Evolutionary conservation across 2,113 vertebrate genomes (phyloP).

Genomic region (Bettongia penicillata): DNA sequence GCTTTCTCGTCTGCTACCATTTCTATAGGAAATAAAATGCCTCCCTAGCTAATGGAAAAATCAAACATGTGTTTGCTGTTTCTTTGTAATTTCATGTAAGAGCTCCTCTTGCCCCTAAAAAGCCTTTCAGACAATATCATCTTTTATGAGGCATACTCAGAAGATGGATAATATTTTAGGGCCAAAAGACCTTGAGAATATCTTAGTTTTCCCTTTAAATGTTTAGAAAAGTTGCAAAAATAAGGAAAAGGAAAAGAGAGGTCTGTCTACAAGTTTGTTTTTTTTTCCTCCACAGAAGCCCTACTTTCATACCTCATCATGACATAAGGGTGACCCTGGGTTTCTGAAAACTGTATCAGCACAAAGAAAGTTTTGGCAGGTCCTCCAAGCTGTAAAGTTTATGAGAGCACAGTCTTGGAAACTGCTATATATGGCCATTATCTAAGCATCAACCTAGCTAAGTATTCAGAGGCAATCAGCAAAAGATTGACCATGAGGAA

Average conservation of each 20-base stretch:
- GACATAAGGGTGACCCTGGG: not conserved
- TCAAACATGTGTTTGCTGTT: conserved; percentile 29
- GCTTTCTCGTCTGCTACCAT: conserved; percentile 71
- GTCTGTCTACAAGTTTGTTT: not conserved
- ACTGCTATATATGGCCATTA: not conserved
- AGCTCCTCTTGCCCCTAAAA: conserved; percentile 7
- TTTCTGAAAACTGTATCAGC: not conserved
- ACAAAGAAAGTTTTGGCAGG: not conserved
- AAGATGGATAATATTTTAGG: accelerated
- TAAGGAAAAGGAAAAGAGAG: not conserved
- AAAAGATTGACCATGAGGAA: not conserved
- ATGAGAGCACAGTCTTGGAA: not conserved
- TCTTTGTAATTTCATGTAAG: conserved; percentile 58
- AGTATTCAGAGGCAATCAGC: not conserved
- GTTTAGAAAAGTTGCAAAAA: not conserved
- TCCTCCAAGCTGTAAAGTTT: not conserved
- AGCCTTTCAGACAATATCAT: conserved; percentile 1
- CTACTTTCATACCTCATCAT: not conserved
- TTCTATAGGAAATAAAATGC: conserved; percentile 71
- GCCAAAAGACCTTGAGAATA: not conserved
- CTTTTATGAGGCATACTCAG: not conserved
- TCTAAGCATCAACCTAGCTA: not conserved
- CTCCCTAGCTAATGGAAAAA: conserved; percentile 73
- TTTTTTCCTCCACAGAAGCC: not conserved
- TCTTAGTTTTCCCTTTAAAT: not conserved